Evolutionary conservation across 1,140 invertebrate genomes (phyloP).

Genomic region (Drosophila willistoni): DNA sequence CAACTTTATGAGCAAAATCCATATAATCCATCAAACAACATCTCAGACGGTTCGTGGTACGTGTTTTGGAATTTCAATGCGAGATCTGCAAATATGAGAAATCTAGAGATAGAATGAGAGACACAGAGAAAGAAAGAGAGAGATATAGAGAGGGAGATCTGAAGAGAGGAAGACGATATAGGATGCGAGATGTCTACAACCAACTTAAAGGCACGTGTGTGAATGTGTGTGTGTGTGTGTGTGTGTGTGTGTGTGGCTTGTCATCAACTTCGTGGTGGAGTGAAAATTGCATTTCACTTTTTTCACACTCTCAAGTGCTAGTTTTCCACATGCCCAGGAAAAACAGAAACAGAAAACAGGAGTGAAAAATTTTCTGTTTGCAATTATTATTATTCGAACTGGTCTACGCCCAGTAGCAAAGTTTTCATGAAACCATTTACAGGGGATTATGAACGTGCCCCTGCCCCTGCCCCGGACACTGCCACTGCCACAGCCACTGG

Average conservation of each 20-base stretch:
- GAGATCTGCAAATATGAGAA: constrained; percentile 44
- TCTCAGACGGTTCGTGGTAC: constrained; percentile 71
- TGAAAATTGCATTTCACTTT: constrained; percentile 1
- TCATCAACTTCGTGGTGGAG: constrained; percentile 2
- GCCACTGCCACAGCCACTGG: neutral
- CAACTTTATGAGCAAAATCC: constrained; percentile 78
- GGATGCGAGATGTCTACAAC: neutral
- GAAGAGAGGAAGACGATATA: neutral
- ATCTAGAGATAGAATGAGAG: neutral
- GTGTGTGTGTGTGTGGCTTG: neutral
- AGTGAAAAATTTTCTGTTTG: constrained; percentile 21
- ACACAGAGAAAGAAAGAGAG: neutral
- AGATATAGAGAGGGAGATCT: neutral
- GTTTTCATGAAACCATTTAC: constrained; percentile 26
- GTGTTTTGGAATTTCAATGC: constrained; percentile 75
- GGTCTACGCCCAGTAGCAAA: constrained; percentile 50
- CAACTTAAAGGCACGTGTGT: constrained; percentile 20
- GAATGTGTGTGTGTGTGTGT: neutral
- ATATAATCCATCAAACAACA: constrained; percentile 82
- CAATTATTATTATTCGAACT: constrained; percentile 21
- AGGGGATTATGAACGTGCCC: constrained; percentile 1
- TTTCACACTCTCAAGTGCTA: constrained; percentile 12
- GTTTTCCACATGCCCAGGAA: constrained; percentile 35
- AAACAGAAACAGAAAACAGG: constrained; percentile 16
- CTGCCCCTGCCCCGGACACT: neutral